Conservation (phyloP, 30 jellyfish, hydroid and myxozoan genomes). For the Hydra vulgaris region DNA sequence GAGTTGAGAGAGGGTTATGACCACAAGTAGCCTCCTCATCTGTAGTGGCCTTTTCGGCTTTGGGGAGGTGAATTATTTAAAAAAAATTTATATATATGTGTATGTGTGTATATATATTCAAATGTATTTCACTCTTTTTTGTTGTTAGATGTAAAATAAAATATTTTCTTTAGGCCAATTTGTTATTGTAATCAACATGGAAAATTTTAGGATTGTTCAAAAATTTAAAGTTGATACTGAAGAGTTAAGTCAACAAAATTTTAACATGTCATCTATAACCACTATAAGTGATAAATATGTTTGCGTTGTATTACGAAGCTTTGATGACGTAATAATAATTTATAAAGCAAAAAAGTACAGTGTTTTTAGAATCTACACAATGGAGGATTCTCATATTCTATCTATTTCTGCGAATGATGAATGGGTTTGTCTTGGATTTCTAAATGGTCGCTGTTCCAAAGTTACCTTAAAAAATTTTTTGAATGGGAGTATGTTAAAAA, state of each 20-base stretch:
- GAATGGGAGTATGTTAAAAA: neutral
- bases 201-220: neutral
- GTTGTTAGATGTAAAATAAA: too few relatives aligned
- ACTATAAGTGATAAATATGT: constrained; percentile 28
- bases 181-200: neutral
- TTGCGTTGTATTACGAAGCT: constrained; percentile 53
- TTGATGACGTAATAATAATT: constrained; percentile 41
- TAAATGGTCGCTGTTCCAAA: constrained; percentile 40
- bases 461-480: constrained; percentile 26
- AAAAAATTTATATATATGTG: too few relatives aligned
- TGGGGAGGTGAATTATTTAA: too few relatives aligned
- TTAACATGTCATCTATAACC: neutral
- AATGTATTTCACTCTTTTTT: too few relatives aligned
- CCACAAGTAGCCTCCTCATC: too few relatives aligned
- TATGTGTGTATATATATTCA: too few relatives aligned
- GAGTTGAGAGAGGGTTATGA: too few relatives aligned
- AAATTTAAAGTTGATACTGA: neutral
- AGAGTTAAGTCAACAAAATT: neutral
- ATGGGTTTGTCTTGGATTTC: constrained; percentile 65
- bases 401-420: constrained; percentile 40
- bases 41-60: too few relatives aligned
- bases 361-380: constrained; percentile 12
- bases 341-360: constrained; percentile 27
- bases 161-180: neutral
- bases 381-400: constrained; percentile 31